These are phyloP conservation scores for Noctilio leporinus DNA, from an alignment of 2,113 vertebrate genomes.

Conservation along the genomic window DNA sequence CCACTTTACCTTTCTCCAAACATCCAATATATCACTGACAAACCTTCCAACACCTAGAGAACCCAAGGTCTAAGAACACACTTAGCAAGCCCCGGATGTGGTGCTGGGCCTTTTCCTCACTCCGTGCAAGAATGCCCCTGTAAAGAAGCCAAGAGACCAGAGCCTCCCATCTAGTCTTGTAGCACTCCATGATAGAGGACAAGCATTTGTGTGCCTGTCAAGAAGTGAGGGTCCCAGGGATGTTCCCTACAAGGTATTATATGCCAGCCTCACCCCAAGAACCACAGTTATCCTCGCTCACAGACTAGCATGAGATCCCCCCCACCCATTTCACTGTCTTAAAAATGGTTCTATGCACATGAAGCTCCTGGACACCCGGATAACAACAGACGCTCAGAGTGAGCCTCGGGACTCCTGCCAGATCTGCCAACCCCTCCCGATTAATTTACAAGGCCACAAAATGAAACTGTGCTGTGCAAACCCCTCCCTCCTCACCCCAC, in stretches of 20 bases:
- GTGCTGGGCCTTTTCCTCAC: background rate
- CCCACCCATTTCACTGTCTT: background rate
- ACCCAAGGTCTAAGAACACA: background rate
- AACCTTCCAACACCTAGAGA: too few species aligned
- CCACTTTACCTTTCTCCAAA: background rate
- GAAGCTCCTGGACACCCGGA: background rate
- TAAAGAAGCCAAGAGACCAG: background rate
- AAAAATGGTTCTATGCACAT: background rate
- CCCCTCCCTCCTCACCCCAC: slow-evolving; percentile 54
- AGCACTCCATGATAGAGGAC: rapidly evolving
- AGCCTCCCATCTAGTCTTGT: background rate
- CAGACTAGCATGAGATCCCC: background rate
- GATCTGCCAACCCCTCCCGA: slow-evolving; percentile 73
- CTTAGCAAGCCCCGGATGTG: background rate
- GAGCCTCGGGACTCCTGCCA: slow-evolving; percentile 47
- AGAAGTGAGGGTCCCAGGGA: background rate
- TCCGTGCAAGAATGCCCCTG: background rate
- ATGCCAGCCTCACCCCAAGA: background rate
- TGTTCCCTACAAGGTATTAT: background rate
- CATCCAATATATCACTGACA: rapidly evolving
- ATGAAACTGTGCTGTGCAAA: slow-evolving; percentile 66
- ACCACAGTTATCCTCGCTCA: background rate
- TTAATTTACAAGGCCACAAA: slow-evolving; percentile 75
- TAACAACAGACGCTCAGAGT: background rate
- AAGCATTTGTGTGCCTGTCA: background rate